Evolutionary conservation across 2,113 vertebrate species (phyloP), one percentile per base, ranked within the genome.

Genomic region (Pedetes capensis): DNA sequence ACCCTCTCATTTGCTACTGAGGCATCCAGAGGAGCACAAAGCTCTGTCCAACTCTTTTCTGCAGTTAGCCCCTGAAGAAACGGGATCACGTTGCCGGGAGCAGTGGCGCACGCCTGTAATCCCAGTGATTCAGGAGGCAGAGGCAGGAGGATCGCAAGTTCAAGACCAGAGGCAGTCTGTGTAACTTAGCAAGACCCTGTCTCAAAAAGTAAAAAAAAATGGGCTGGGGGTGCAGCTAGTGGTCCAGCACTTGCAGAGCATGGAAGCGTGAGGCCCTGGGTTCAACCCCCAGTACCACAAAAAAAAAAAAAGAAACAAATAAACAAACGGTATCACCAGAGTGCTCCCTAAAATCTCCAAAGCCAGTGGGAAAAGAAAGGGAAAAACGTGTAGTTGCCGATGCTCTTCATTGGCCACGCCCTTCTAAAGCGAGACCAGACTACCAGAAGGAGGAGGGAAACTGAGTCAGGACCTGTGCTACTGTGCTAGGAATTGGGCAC

Each of bases 381-480:
- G 51, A 80, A 47, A 71, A 53, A 17, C 34, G 34, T 39, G 37
- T 37, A 57, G 39, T 80, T 34, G 37, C 34, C 18, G 13, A 71
- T 68, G 27, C n/a, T 88, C 87, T 87, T 55, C 72, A 55, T 53
- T 87, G 81, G 29, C 22, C 14, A 18, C n/a, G n/a, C 1, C 44
- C 61, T 74, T 87, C 42, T 39, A 72, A 83, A 89, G 55, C 39
- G 32, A 23, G 23, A 42, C n/a, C 23, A 53, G 75, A 82, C 25
- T 92, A 68, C 44, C 18, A 57, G 69, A 51, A 37, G 71, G 29
- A 78, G 49, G 3, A 74, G 8, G 80, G 59, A 72, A 71, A 59
- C 17, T 8, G 64, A 7, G 0, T 14, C 20, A 44, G 49, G 9
- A 74, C 6, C 44, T 34, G 0, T 8, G 22, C 18, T 23, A 8